These are phyloP conservation scores for Plutella xylostella DNA, from an alignment of 2,888 invertebrate species.

Conservation along the genomic window DNA sequence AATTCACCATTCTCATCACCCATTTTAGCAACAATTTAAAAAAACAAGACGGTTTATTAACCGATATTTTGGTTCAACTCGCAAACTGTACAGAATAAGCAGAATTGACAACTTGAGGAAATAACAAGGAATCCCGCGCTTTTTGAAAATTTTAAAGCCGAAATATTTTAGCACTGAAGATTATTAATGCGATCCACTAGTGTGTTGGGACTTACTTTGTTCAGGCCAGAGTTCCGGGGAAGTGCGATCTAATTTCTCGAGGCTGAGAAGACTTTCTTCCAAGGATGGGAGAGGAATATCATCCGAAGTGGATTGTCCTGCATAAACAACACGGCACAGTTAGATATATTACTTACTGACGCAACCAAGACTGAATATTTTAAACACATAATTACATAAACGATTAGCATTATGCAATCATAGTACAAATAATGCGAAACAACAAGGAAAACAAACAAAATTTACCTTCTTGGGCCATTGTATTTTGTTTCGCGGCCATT, in stretches of 20 bases:
- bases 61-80: slow-evolving; percentile 22
- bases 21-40: slow-evolving; percentile 45
- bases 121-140: slow-evolving; percentile 42
- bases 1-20: slow-evolving; percentile 35
- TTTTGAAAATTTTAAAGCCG: slow-evolving; percentile 38
- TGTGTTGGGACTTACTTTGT: slow-evolving; percentile 77
- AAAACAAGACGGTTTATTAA: slow-evolving; percentile 45
- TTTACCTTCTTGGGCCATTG: slow-evolving; percentile 73
- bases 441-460: no score
- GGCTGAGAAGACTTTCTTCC: slow-evolving; percentile 85
- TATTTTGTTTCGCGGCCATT: slow-evolving; percentile 78
- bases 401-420: no score
- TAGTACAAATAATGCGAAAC: no score
- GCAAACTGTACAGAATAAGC: slow-evolving; percentile 28
- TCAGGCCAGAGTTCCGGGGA: slow-evolving; percentile 98
- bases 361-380: no score
- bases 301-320: slow-evolving; percentile 52
- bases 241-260: slow-evolving; percentile 92
- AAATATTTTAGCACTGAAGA: background rate
- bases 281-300: slow-evolving; percentile 64
- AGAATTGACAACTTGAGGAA: slow-evolving; percentile 47
- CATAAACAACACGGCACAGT: slow-evolving; percentile 15
- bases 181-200: background rate
- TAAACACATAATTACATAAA: no score
- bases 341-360: no score